Evolutionary conservation across 1,140 invertebrate species (phyloP), one percentile per base, ranked within the genome.

Genomic region (Leptinotarsa undecemlineata): DNA sequence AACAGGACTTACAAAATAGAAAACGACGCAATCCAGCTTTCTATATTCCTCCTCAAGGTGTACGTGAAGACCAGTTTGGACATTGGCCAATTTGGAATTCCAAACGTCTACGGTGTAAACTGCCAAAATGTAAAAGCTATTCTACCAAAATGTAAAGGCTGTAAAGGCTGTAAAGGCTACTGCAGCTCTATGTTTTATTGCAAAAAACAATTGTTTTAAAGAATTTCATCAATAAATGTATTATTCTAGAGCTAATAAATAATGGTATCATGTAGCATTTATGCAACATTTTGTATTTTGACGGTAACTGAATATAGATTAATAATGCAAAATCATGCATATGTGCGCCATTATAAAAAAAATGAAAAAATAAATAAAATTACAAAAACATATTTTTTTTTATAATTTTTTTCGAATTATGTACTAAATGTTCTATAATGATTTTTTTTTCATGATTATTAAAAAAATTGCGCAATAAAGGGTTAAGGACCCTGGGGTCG

Each of bases 1-100:
- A 33, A 33, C 33, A 33, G 33, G 26, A 33, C 33, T 33, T 33
- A 33, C 33, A 33, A 33, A 8, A 33, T 33, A 33, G 33, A 33
- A 33, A 33, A 33, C 26, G 26, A 33, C 26, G 26, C 6, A 33
- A 33, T 33, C 33, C 33, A 33, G 6, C 6, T 33, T 33, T 8
- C 33, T 33, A 64, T 64, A 64, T 64, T 17, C 62, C 62, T 64
- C 62, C 62, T 21, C 15, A 21, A 64, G n/a, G 20, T 64, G 63
- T 64, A 17, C 20, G 63, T 4, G 4, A 17, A 64, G 63, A 64
- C 20, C 63, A 64, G 20, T 17, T 64, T 64, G 63, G 21, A 64
- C 63, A 64, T 8, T 64, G 4, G 63, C 63, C 63, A 64, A 13
- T 64, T 20, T 20, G 20, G 4, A 20, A 2, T 19, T 17, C 5